These are phyloP conservation scores for Scarus forsteni DNA, from an alignment of 2,797 vertebrate species.

Conservation along the genomic window DNA sequence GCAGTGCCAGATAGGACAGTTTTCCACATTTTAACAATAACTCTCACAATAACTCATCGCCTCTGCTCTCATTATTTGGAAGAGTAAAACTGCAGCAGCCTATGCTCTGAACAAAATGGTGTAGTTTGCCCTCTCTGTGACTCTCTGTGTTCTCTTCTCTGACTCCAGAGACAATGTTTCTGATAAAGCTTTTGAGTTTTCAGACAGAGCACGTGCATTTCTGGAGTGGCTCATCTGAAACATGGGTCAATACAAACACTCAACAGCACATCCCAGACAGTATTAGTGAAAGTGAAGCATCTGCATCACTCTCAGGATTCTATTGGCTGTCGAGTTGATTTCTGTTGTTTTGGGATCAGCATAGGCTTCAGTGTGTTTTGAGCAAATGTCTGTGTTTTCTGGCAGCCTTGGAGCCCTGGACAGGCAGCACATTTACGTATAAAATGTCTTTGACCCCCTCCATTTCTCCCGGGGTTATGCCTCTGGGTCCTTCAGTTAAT, in stretches of 20 bases:
- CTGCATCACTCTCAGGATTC: slow-evolving; percentile 66
- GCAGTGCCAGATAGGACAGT: too few species aligned
- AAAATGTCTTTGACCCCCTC: slow-evolving; percentile 33
- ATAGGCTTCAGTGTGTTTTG: slow-evolving; percentile 73
- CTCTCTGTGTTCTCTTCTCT: slow-evolving; percentile 45
- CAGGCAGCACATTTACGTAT: slow-evolving; percentile 59
- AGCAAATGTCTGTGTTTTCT: slow-evolving; percentile 77
- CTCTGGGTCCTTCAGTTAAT: slow-evolving; percentile 60
- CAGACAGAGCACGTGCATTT: slow-evolving; percentile 58
- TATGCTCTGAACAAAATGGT: slow-evolving; percentile 35
- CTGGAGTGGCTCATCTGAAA: slow-evolving; percentile 69
- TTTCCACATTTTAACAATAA: too few species aligned
- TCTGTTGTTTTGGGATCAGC: slow-evolving; percentile 75
- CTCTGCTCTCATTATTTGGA: slow-evolving; percentile 24
- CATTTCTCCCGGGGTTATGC: slow-evolving; percentile 21
- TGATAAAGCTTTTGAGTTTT: slow-evolving; percentile 67
- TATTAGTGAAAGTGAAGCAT: slow-evolving; percentile 63
- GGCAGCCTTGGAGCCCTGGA: slow-evolving; percentile 55
- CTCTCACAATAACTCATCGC: slow-evolving; percentile 8
- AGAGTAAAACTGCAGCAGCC: slow-evolving; percentile 29
- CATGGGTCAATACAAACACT: slow-evolving; percentile 77
- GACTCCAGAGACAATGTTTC: slow-evolving; percentile 70
- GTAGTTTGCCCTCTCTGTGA: slow-evolving; percentile 46
- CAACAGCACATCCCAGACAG: slow-evolving; percentile 68
- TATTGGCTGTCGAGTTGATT: slow-evolving; percentile 76